phyloP scores from a whole-genome alignment of 2,888 invertebrate genomes.

The Shargacucullia verbasci region DNA sequence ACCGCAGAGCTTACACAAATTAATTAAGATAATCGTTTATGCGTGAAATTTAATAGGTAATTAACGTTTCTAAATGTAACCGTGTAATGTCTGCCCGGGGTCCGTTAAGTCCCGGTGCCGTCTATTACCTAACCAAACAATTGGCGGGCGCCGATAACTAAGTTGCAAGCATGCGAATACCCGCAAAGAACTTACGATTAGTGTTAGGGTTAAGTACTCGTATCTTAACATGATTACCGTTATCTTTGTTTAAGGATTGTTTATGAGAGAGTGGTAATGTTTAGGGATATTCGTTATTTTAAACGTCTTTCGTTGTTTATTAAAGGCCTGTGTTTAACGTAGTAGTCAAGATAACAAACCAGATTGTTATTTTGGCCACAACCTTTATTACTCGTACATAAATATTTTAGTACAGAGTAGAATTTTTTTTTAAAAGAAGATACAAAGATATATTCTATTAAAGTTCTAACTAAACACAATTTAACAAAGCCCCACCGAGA shows the following conservation, averaged over 20 bases:
- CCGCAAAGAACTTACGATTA: slow-evolving; percentile 62
- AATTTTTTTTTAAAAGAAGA: no score
- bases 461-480: no score
- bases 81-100: slow-evolving; percentile 63
- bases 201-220: slow-evolving; percentile 48
- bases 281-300: slow-evolving; percentile 22
- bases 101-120: slow-evolving; percentile 61
- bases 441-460: no score
- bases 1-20: slow-evolving; percentile 70
- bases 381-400: no score
- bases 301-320: slow-evolving; percentile 1
- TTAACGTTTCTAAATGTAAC: slow-evolving; percentile 75
- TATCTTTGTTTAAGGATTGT: slow-evolving; percentile 32
- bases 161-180: slow-evolving; percentile 73
- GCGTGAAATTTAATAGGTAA: slow-evolving; percentile 79
- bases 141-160: slow-evolving; percentile 80
- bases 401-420: no score
- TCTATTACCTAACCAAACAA: slow-evolving; percentile 85
- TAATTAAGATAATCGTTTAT: slow-evolving; percentile 75
- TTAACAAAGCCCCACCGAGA: no score
- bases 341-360: no score
- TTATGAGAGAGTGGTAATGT: slow-evolving; percentile 22
- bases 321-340: slow-evolving; percentile 3
- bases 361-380: no score
- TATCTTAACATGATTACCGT: slow-evolving; percentile 44